Conservation (phyloP, 2,888 invertebrate genomes). For the Cyrtodaria siliqua region DNA sequence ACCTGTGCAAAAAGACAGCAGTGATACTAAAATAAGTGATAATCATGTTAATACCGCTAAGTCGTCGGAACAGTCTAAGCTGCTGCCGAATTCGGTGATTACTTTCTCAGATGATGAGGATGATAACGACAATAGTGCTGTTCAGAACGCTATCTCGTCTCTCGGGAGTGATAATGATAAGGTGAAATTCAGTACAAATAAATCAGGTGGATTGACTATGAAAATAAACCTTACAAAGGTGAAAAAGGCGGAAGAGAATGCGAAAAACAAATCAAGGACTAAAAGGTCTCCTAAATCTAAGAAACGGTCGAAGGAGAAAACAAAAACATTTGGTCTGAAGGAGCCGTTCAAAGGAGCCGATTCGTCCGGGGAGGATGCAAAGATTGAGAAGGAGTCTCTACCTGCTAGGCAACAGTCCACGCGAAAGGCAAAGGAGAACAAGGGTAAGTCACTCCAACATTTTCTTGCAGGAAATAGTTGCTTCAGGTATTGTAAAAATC, state of each 20-base stretch:
- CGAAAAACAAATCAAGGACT: conserved; percentile 46
- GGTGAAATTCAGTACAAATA: conserved; percentile 65
- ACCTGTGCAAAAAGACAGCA: not conserved
- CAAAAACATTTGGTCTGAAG: conserved; percentile 39
- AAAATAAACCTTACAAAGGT: conserved; percentile 64
- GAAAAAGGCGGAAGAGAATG: conserved; percentile 60
- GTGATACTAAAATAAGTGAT: conserved; percentile 1
- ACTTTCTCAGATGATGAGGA: conserved; percentile 77
- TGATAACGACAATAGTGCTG: conserved; percentile 59
- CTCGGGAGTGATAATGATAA: conserved; percentile 71
- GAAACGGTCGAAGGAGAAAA: conserved; percentile 33
- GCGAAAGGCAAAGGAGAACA: conserved; percentile 75
- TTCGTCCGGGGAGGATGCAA: conserved; percentile 52
- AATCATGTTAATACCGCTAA: no score
- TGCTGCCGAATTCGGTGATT: conserved; percentile 31
- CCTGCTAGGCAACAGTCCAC: conserved; percentile 73
- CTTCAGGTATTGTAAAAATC: no score
- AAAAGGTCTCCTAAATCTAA: conserved; percentile 44
- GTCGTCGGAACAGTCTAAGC: conserved; percentile 1
- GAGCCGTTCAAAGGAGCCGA: conserved; percentile 11
- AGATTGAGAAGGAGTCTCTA: conserved; percentile 33
- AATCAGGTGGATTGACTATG: conserved; percentile 65
- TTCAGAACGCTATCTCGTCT: conserved; percentile 68
- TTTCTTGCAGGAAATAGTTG: no score
- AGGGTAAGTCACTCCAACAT: conserved; percentile 58